These are phyloP conservation scores for Scaptomyza pallida DNA, from an alignment of 1,140 invertebrate species.

Conservation along the genomic window DNA sequence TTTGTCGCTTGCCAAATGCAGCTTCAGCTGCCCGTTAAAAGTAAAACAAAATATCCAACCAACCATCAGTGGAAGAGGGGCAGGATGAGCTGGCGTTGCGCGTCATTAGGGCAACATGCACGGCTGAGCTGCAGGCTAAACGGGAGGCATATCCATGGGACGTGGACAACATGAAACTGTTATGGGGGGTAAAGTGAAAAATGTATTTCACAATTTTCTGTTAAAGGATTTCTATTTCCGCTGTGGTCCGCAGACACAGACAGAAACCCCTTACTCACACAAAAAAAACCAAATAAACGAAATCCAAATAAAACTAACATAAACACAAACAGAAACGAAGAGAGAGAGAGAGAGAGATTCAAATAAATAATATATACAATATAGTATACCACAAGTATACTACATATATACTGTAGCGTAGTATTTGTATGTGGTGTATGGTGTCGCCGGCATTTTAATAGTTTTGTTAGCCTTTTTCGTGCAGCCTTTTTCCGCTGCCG, in stretches of 20 bases:
- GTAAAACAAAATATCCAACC: conserved; percentile 17
- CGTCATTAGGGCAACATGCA: conserved; percentile 76
- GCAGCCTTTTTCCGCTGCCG: conserved; percentile 27
- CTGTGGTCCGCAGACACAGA: conserved; percentile 51
- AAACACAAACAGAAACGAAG: conserved; percentile 45
- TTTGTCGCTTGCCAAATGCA: conserved; percentile 50
- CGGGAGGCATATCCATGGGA: conserved; percentile 13
- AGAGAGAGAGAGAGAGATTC: conserved; percentile 14
- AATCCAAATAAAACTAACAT: conserved; percentile 46
- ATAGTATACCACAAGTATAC: not conserved
- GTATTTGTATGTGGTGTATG: not conserved
- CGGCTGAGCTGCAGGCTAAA: conserved; percentile 47
- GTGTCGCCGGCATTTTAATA: conserved; percentile 79
- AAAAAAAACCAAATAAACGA: conserved; percentile 18
- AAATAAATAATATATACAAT: conserved; percentile 73
- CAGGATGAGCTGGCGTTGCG: conserved; percentile 58
- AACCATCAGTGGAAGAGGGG: not conserved
- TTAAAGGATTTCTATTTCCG: conserved; percentile 82
- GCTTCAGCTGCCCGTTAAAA: conserved; percentile 5
- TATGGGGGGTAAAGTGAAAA: conserved; percentile 61
- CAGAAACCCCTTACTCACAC: conserved; percentile 11
- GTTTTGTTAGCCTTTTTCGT: conserved; percentile 72
- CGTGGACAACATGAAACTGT: conserved; percentile 60
- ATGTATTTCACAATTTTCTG: conserved; percentile 63
- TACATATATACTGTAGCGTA: not conserved